Base-by-base conservation (phyloP, 2,888 invertebrate species). In the Drosophila dives region DNA sequence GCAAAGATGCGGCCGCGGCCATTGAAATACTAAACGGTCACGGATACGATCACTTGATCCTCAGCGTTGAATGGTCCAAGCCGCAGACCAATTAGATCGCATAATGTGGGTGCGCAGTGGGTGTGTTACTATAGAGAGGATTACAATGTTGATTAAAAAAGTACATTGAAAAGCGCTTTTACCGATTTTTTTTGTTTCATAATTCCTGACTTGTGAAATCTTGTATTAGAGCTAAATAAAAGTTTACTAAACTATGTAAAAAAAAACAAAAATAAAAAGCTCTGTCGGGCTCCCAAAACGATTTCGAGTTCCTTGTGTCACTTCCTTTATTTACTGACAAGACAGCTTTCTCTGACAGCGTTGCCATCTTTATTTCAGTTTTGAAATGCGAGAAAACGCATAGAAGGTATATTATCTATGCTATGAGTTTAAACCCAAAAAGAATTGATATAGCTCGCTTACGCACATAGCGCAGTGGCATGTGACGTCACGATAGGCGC, bases 1-100 rank as follows among this genome's bases (percentile, higher is more conserved):
- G 97, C 86, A 96, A 96, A 87, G 98, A 98, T 93, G 99, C 99
- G 50, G 97, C 97, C 6, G 95, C 97, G 87, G 99, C 99, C 66
- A 99, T 99, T 91, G 94, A 95, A 72, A 95, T 95, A 61, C 95
- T 99, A 17, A 96, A 99, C 91, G 99, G 99, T 0, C 97, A 97
- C 92, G 99, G 99, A 75, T 99, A 99, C 92, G 99, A 99, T 94
- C 99, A 99, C 94, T 95, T 99, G 84, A 99, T 99, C 93, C 94
- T 99, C 62, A 98, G 96, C 93, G 99, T 99, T n/a, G 99, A 99
- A 94, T 99, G 99, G 99, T 99, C 99, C 0, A 99, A 98, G 92
- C 97, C 97, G 49, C 96, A 95, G 73, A 93, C 83, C 66, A 93
- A 92, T 53, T 85, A 83, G 23, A 50, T 11, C 45, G 49, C 10